Evolutionary conservation across 2,797 vertebrate genomes (phyloP), one percentile per base, ranked within the genome.

Genomic region (Oreonectes daqikongensis): DNA sequence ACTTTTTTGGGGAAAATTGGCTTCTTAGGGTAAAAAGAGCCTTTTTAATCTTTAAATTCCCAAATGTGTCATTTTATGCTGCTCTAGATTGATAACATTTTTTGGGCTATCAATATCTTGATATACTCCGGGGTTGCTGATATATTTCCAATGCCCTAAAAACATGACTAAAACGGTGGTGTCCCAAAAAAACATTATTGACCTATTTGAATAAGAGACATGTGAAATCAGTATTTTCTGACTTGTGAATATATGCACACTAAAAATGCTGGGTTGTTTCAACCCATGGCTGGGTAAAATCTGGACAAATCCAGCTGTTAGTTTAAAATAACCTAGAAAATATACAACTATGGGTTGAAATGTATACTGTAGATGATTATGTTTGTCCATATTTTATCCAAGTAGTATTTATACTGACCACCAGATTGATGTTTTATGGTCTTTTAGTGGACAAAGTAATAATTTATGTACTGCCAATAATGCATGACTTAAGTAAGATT

Each of bases 1-100:
- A 75, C 73, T 74, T 67, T 50, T 74, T 69, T 40, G 55, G 53
- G 42, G 9, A n/a, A 76, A 77, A 77, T 77, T 77, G 66, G 53
- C 65, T 77, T 77, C 55, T 50, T 4, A 1, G 65, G 42, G 55
- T 61, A 50, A 60, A 76, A 67, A 57, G 12, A 68, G 40, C 35
- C 42, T 68, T 28, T 69, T 28, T 40, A 48, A 76, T 76, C 20
- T 77, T 60, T 69, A 17, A 69, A 61, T 69, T 69, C 65, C 74
- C 74, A 77, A 69, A 69, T 52, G 74, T 69, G 65, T 40, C 74
- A 69, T 66, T 67, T 70, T 61, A 60, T 81, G 52, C 63, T 53
- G 44, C 20, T 60, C 32, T 2, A 72, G 69, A 76, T 22, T 71
- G 61, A 77, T 55, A 38, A 14, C 24, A 18, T 67, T 67, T 59